These are phyloP conservation scores for Rhynchopsitta pachyrhyncha DNA, from an alignment of 2,113 vertebrate genomes.

Conservation along the genomic window DNA sequence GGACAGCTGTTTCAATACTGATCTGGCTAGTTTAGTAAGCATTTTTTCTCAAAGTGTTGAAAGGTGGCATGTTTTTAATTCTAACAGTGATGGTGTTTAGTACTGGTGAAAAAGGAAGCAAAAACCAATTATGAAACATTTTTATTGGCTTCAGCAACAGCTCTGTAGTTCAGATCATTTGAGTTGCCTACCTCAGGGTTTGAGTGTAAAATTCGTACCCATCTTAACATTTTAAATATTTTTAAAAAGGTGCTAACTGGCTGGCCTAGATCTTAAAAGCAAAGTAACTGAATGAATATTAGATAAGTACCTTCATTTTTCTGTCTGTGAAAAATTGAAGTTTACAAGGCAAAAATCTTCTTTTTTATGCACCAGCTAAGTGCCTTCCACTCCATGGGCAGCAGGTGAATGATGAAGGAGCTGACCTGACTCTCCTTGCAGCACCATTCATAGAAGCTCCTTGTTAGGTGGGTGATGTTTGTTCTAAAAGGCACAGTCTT, in stretches of 20 bases:
- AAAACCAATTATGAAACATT: slow-evolving; percentile 58
- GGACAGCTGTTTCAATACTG: neutral
- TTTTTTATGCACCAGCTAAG: neutral
- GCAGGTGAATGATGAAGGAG: neutral
- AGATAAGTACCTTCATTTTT: neutral
- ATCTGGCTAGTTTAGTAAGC: neutral
- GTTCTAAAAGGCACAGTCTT: accelerated
- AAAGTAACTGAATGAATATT: neutral
- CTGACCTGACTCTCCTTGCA: accelerated
- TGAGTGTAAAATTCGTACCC: neutral
- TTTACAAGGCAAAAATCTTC: neutral
- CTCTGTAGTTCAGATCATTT: slow-evolving; percentile 51
- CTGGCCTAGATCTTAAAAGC: slow-evolving; percentile 3
- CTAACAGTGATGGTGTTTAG: slow-evolving; percentile 57
- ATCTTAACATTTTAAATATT: neutral
- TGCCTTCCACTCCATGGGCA: neutral
- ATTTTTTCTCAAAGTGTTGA: slow-evolving; percentile 4
- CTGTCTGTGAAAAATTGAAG: neutral
- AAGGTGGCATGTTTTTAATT: slow-evolving; percentile 50
- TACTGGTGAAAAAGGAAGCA: slow-evolving; percentile 58
- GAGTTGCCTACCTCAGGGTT: slow-evolving; percentile 27
- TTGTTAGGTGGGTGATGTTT: neutral
- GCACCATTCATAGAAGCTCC: neutral
- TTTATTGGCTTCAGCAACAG: slow-evolving; percentile 61
- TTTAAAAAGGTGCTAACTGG: neutral